These are phyloP conservation scores for Limanda limanda DNA, from an alignment of 2,113 vertebrate genomes.

Conservation along the genomic window DNA sequence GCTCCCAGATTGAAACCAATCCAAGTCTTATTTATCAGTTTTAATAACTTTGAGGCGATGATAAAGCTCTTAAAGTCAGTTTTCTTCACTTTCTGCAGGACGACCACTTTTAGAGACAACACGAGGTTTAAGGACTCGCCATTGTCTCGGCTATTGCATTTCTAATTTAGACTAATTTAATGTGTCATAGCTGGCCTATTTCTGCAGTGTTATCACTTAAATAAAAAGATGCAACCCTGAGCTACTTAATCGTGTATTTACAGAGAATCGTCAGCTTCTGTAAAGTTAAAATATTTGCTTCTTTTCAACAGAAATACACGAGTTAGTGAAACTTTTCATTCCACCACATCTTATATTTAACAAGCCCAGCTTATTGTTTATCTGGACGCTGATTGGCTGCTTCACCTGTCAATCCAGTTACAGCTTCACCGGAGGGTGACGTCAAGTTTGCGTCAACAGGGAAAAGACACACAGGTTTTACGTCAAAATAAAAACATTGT, in stretches of 20 bases:
- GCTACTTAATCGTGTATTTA: no score
- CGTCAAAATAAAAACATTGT: slow-evolving; percentile 25
- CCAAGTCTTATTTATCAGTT: no score
- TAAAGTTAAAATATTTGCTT: neutral
- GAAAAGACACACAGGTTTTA: rapidly evolving
- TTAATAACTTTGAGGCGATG: no score
- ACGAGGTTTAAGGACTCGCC: no score
- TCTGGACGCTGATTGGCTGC: slow-evolving; percentile 12
- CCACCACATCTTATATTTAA: neutral
- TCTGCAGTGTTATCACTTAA: no score
- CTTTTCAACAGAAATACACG: neutral
- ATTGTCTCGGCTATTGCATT: slow-evolving; percentile 7
- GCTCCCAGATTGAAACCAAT: no score
- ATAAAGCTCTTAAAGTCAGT: no score
- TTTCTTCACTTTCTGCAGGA: no score
- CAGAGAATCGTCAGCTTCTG: neutral
- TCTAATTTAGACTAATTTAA: neutral
- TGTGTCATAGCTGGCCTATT: neutral
- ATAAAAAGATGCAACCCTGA: no score
- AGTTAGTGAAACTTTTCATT: neutral
- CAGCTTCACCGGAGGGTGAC: rapidly evolving
- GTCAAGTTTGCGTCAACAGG: neutral
- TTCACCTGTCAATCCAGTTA: neutral
- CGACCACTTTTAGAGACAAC: no score
- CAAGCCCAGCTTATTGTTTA: no score